These are phyloP conservation scores for Xerus rutilus DNA, from an alignment of 2,797 vertebrate genomes.

Conservation along the genomic window DNA sequence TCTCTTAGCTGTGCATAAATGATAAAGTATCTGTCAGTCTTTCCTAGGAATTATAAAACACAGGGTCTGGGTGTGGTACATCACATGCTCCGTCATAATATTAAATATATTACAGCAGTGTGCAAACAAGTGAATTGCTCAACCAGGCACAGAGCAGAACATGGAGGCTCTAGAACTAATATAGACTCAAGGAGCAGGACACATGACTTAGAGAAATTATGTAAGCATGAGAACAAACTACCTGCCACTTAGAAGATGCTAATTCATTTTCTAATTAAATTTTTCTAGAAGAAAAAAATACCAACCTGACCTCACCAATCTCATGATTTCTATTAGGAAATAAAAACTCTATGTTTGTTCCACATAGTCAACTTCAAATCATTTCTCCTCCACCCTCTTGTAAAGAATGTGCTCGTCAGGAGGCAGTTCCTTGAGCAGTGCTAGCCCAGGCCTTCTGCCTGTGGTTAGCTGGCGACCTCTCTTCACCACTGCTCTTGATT, in stretches of 20 bases:
- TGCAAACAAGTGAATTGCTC: not conserved
- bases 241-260: not conserved
- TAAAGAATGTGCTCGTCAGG: not conserved
- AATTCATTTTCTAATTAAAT: conserved; percentile 35
- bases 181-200: not conserved
- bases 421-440: not conserved
- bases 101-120: not conserved
- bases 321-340: conserved; percentile 21
- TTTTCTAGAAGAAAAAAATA: conserved; percentile 20
- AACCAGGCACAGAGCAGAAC: not conserved
- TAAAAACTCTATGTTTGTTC: not conserved
- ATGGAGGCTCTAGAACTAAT: not conserved
- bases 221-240: not conserved
- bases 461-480: not conserved
- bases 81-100: not conserved
- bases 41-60: conserved; percentile 63
- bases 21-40: not conserved
- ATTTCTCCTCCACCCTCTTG: not conserved
- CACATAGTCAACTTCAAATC: not conserved
- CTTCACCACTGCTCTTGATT: not conserved
- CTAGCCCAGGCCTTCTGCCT: not conserved
- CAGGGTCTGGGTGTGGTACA: not conserved
- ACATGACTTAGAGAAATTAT: not conserved
- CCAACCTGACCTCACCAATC: not conserved
- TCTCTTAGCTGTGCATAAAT: not conserved